Base-by-base conservation (phyloP, 2,888 invertebrate species). In the Eupithecia exiguata region DNA sequence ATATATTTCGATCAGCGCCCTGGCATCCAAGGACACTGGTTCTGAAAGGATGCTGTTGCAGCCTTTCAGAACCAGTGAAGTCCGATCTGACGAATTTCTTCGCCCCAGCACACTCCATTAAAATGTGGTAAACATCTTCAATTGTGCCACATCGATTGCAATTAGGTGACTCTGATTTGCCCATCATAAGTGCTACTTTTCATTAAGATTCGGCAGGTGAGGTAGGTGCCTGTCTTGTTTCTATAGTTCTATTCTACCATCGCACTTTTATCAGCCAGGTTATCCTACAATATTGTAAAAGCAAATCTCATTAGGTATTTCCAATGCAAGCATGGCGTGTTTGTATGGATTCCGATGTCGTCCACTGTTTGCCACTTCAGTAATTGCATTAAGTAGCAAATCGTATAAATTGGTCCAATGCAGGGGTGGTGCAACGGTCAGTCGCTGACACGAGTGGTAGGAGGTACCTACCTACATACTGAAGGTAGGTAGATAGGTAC, bases 281-380 rank as follows among this genome's bases (percentile, higher is more conserved):
- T 53, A 21, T 21, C 58, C 35, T 35, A 62, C 62, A 35, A 62
- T 18, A 58, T 30, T 18, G 25, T 53, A 66, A 69, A 69, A 76
- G 74, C 83, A 90, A 92, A 92, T 92, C 91, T 90, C 84, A 90
- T 93, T 92, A 93, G 77, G 86, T 84, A 86, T 86, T 30, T 85
- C 84, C 85, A 87, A 84, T 91, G 89, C 88, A 89, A 84, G 85
- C 84, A 86, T 86, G 85, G 87, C 85, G 86, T 83, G 77, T 86
- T 93, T 92, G 82, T 92, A 92, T 82, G 93, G 93, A 84, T 93
- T 93, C 93, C 83, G 82, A 88, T 87, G 86, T 81, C 83, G 83
- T 85, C 80, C 79, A 79, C 79, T 82, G 82, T 80, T 78, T 81
- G 79, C 83, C 87, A 83, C 85, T 84, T 84, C 84, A 83, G 81